Evolutionary conservation across 2,797 vertebrate genomes (phyloP).

Genomic region (Mus spretus): DNA sequence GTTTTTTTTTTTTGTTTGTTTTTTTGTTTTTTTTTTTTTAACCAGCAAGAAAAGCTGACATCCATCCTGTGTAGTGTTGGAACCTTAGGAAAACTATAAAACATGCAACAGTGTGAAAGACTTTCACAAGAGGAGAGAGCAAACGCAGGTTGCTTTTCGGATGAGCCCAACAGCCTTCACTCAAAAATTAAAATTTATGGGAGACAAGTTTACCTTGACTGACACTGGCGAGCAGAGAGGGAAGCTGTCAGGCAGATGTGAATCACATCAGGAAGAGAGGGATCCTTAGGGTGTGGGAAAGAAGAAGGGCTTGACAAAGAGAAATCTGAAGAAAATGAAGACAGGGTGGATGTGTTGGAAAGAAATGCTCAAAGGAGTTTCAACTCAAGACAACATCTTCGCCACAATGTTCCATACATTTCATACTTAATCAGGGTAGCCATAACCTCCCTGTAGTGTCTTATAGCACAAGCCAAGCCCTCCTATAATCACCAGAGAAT

Average conservation of each 20-base stretch:
- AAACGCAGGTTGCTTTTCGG: background rate
- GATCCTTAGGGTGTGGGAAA: background rate
- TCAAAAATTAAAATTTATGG: slow-evolving; percentile 19
- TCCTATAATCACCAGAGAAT: background rate
- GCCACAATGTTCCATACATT: background rate
- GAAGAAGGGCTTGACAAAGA: background rate
- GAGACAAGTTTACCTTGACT: slow-evolving; percentile 21
- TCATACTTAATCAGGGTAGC: background rate
- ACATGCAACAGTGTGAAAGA: background rate
- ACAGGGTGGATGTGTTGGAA: background rate
- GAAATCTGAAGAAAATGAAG: slow-evolving; percentile 28
- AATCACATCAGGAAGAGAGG: background rate
- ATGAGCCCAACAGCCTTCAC: background rate
- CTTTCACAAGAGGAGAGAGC: background rate
- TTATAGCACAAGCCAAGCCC: background rate
- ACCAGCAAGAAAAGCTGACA: background rate
- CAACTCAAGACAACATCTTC: background rate
- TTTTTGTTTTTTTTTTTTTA: slow-evolving; percentile 37
- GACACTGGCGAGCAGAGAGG: background rate
- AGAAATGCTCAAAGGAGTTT: slow-evolving; percentile 25
- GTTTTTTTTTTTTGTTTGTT: slow-evolving; percentile 46
- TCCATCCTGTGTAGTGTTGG: background rate
- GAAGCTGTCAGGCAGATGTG: background rate
- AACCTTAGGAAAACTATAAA: slow-evolving; percentile 11
- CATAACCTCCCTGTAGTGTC: background rate